phyloP scores from a whole-genome alignment of 2,797 vertebrate species.

The Dallia pectoralis region DNA sequence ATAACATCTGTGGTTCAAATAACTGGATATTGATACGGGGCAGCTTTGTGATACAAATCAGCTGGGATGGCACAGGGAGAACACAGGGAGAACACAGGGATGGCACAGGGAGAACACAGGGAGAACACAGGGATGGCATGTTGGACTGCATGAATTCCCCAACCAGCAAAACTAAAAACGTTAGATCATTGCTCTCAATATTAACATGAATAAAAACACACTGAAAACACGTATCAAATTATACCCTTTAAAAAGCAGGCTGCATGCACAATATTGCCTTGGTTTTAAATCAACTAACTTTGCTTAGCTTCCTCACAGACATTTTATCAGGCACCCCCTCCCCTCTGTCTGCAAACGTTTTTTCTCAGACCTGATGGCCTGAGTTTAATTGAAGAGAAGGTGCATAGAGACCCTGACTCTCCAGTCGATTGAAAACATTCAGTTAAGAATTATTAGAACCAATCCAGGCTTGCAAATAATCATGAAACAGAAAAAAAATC shows the following conservation, averaged over 20 bases:
- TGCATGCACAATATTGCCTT: background rate
- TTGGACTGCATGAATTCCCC: background rate
- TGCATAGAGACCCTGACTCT: background rate
- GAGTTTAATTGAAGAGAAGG: no score
- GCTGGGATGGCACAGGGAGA: background rate
- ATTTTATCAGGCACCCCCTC: background rate
- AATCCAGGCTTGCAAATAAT: background rate
- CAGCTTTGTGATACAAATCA: background rate
- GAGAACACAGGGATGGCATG: background rate
- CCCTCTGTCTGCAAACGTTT: background rate
- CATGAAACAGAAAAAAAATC: background rate
- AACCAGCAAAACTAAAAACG: background rate
- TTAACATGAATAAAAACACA: background rate
- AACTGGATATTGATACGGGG: background rate
- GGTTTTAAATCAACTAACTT: background rate
- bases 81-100: background rate
- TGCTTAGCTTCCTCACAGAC: background rate
- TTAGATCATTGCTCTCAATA: background rate
- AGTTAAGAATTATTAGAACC: background rate
- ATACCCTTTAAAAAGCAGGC: background rate
- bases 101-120: background rate
- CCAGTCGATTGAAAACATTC: background rate
- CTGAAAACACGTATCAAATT: background rate
- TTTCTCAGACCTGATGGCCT: background rate
- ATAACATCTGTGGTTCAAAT: background rate